Evolutionary conservation across 2,113 vertebrate genomes (phyloP), one percentile per base, ranked within the genome.

Genomic region (Orientallactaga bullata): DNA sequence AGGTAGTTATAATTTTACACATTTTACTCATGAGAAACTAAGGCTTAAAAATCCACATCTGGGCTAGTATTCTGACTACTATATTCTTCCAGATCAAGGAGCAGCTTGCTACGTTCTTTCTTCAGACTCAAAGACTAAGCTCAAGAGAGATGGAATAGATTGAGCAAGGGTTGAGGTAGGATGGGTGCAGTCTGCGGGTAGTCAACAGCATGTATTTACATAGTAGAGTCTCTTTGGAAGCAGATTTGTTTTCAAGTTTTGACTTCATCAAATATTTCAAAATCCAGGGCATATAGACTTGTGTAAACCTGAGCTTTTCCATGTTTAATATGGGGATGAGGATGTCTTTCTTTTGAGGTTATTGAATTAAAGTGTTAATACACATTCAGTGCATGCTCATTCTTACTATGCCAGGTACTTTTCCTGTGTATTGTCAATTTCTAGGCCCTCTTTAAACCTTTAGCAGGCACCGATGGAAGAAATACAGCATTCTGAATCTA

Each of bases 271-370:
- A 72, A 51, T 42, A 39, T 32, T 30, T 84, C 24, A 73, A 89
- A 93, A 85, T 8, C 30, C 51, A 26, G 28, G n/a, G 3, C 17
- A 24, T 55, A 7, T 1, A 30, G 20, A 83, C 26, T n/a, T 66
- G 3, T 95, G 30, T 61, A 79, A 89, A 30, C 15, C 6, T 93
- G n/a, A 76, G 13, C 73, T 86, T 92, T 10, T 58, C 51, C 30
- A 63, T 51, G 32, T 76, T 47, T 47, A 88, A 73, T 86, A 58
- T 86, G 80, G 35, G 13, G 20, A 72, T 58, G 58, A 60, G 30
- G 6, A 15, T 58, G 42, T 20, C 18, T 87, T 20, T 18, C 32
- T 86, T 24, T 55, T 87, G 30, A 69, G 47, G 77, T 61, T 55
- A 55, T 39, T 65, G 68, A 35, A 37, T 51, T 9, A 5, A 88